Base-by-base conservation (phyloP, 2,113 vertebrate species). In the Otocyon megalotis region DNA sequence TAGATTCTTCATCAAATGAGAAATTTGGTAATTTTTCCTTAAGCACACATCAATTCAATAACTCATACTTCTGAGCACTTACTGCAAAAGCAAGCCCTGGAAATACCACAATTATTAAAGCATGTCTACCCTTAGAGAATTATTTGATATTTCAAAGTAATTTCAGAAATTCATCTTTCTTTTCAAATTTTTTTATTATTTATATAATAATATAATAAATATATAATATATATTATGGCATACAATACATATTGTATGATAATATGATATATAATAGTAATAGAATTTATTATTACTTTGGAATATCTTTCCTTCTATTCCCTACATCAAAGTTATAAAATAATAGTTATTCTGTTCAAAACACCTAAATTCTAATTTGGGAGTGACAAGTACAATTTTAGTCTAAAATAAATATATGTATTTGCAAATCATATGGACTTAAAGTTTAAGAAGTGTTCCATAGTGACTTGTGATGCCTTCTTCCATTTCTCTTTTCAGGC, bases 141-240 rank as follows among this genome's bases (percentile, higher is more conserved):
- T 86, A 24, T 54, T 37, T 65, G 58, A 37, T 91, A 74, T 69
- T 92, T 97, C 92, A 83, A 81, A 81, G 48, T 86, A 12, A 48
- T 91, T 93, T 71, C 50, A 88, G 86, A 91, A 92, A 94, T 81
- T 81, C 24, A 35, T 54, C 48, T 90, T 86, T 77, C 16, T 58
- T 86, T 93, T 76, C 54, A 69, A 17, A 15, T 48, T 88, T 32
- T 93, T 96, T 86, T 58, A 63, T 35, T 43, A 43, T 69, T 69
- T n/a, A 69, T n/a, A n/a, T 69, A 69, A 32, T 67, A 65, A 67
- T 65, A 65, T 17, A 30, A 32, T 32, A 67, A 32, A 67, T 67
- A 67, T 67, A 67, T 32, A 19, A 17, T 56, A 56, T 56, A 58
- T 58, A 6, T 7, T 20, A 58, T 58, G 56, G 20, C 19, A 58